A percentile compares a stretch with the other conserved stretches of the same genome.
Conservation (phyloP, 2,797 vertebrate genomes). For the Bryconaethiops microstoma region DNA sequence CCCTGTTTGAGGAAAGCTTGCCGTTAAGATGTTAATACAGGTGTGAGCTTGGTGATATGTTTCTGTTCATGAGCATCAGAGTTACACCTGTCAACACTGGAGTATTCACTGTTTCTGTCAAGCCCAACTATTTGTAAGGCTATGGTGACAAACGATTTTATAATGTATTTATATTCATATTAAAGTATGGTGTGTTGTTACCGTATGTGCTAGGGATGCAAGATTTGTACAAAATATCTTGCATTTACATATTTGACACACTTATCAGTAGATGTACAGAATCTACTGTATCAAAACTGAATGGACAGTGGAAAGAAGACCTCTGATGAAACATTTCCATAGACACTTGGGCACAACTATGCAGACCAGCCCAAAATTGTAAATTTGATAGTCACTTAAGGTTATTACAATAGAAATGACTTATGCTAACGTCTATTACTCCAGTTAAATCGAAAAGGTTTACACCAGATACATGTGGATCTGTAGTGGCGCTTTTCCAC, state of each 20-base stretch:
- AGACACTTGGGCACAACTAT: too few species aligned
- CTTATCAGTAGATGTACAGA: too few species aligned
- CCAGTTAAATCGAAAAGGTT: too few species aligned
- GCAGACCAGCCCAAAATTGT: too few species aligned
- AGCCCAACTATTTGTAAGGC: neutral
- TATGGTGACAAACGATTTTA: neutral
- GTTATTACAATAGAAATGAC: too few species aligned
- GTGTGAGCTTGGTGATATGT: conserved; percentile 23
- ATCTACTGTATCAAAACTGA: too few species aligned
- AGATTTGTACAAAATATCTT: neutral
- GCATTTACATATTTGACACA: neutral
- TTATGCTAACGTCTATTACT: too few species aligned
- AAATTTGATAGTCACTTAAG: too few species aligned
- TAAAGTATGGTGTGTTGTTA: neutral
- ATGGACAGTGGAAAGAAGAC: too few species aligned
- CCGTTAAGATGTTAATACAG: conserved; percentile 35
- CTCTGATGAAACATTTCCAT: too few species aligned
- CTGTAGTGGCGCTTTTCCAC: too few species aligned
- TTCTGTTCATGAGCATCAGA: conserved; percentile 22
- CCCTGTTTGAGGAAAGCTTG: conserved; percentile 16
- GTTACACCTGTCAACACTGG: conserved; percentile 30
- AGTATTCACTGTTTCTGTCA: neutral
- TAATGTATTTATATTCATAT: neutral
- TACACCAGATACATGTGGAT: too few species aligned
- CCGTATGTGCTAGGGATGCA: neutral